These are phyloP conservation scores for Dendrolimus pini DNA, from an alignment of 2,888 invertebrate species.

Conservation along the genomic window DNA sequence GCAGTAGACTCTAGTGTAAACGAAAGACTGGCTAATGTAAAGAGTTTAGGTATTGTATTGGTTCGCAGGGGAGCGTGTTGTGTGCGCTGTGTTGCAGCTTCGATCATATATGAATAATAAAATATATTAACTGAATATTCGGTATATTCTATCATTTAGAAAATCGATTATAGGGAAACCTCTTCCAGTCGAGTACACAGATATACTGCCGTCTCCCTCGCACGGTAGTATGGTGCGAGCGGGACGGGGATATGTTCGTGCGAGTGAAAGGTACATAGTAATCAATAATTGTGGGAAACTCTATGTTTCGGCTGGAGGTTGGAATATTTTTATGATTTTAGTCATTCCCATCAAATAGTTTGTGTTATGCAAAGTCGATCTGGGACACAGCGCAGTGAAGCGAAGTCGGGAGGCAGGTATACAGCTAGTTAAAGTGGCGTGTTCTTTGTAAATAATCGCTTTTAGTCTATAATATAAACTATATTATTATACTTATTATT, in stretches of 20 bases:
- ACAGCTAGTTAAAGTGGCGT: constrained; percentile 50
- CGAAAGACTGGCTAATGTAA: constrained; percentile 74
- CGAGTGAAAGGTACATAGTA: too few species aligned
- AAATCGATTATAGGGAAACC: too few species aligned
- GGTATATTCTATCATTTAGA: too few species aligned
- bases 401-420: constrained; percentile 49
- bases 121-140: not conserved
- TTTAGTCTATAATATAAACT: constrained; percentile 52
- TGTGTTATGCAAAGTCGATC: constrained; percentile 10
- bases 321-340: too few species aligned
- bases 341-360: too few species aligned
- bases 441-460: constrained; percentile 67
- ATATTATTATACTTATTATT: constrained; percentile 33
- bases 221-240: too few species aligned
- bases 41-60: constrained; percentile 35
- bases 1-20: constrained; percentile 48
- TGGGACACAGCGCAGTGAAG: constrained; percentile 12
- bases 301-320: too few species aligned
- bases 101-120: constrained; percentile 1
- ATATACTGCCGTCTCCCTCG: too few species aligned
- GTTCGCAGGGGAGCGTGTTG: not conserved
- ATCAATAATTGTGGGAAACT: too few species aligned
- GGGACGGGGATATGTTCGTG: too few species aligned
- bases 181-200: too few species aligned
- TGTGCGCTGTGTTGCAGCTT: constrained; percentile 9